Evolutionary conservation across 2,797 vertebrate genomes (phyloP).

Genomic region (Nyctalus aviator): DNA sequence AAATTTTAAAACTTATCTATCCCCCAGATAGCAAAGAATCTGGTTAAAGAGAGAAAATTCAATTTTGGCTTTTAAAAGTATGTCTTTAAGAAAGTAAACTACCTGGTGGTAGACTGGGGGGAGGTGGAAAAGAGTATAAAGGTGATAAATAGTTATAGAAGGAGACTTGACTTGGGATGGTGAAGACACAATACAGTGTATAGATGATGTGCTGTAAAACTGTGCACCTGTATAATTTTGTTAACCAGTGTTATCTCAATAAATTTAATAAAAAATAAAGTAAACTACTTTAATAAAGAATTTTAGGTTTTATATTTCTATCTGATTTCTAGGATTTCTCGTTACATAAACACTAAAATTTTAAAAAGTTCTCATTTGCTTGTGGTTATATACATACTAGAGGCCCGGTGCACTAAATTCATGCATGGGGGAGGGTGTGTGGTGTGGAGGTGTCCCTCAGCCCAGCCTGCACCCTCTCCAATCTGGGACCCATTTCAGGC

Average conservation of each 20-base stretch:
- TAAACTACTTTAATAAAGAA: constrained; percentile 13
- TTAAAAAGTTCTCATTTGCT: not conserved
- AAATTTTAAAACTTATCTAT: not conserved
- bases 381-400: not conserved
- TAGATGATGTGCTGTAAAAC: not conserved
- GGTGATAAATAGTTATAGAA: not conserved
- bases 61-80: not conserved
- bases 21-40: not conserved
- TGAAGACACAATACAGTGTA: not conserved
- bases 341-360: constrained; percentile 8
- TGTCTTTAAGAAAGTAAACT: constrained; percentile 3
- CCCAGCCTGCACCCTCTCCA: too few relatives aligned
- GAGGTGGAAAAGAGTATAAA: not conserved
- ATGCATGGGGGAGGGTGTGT: too few relatives aligned
- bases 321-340: not conserved
- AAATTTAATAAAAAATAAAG: not conserved
- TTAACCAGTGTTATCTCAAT: not conserved
- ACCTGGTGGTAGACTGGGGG: not conserved
- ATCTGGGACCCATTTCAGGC: too few relatives aligned
- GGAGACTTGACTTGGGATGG: not conserved
- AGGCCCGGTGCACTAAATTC: too few relatives aligned
- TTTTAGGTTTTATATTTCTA: constrained; percentile 3
- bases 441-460: too few relatives aligned
- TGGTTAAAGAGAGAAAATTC: not conserved
- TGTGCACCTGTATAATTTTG: not conserved